Conservation (phyloP, 2,888 invertebrate genomes). For the Caenorhabditis sinica region DNA sequence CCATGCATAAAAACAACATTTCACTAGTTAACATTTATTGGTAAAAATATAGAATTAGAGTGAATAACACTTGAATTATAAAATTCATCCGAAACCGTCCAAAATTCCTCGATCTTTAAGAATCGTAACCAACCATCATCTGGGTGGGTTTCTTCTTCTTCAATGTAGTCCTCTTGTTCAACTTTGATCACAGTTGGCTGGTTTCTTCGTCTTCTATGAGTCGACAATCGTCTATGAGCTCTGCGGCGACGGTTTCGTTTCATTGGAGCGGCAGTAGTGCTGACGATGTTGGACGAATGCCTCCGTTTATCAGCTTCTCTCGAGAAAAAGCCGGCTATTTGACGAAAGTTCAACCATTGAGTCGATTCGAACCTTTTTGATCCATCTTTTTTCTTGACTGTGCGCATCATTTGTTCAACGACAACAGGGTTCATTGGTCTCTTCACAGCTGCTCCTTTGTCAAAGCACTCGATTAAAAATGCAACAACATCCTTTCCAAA, state of each 20-base stretch:
- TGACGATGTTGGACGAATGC: too few species aligned
- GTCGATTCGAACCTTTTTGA: background rate
- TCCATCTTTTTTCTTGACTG: background rate
- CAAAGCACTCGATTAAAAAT: background rate
- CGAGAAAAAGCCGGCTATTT: background rate
- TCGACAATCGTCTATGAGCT: background rate
- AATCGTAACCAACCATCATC: background rate
- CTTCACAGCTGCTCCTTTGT: background rate
- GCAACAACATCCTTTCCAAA: background rate
- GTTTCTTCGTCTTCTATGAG: background rate
- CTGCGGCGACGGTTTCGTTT: background rate
- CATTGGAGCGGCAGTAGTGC: background rate
- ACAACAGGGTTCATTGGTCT: background rate
- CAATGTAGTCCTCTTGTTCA: background rate
- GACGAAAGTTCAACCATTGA: too few species aligned
- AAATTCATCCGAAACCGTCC: background rate
- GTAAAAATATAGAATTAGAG: background rate
- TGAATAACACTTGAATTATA: background rate
- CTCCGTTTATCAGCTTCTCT: slow-evolving; percentile 4
- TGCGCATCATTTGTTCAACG: background rate
- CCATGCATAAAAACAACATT: too few species aligned
- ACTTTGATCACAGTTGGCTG: background rate
- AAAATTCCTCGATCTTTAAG: background rate
- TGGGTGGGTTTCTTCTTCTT: background rate
- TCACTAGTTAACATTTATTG: too few species aligned